Percentiles rank a stretch among this genome's conserved stretches.
Evolutionary conservation across 2,113 vertebrate genomes (phyloP).

Genomic region (Sinocyclocheilus grahami): DNA sequence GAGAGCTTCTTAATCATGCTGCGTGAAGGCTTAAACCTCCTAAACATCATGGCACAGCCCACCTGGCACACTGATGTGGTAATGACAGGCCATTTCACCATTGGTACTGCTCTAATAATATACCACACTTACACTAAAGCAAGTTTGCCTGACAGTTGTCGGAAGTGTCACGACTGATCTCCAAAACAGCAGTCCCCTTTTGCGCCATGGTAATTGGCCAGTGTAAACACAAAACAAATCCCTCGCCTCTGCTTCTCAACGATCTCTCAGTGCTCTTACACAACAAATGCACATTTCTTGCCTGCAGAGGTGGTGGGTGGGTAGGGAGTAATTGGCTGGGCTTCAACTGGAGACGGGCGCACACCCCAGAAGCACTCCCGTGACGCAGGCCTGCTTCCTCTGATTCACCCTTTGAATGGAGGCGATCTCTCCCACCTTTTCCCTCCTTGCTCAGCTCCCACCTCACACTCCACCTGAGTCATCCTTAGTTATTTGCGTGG

Average conservation of each 20-base stretch:
- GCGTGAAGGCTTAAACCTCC: constrained; percentile 28
- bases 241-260: neutral
- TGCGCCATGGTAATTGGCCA: constrained; percentile 48
- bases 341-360: constrained; percentile 45
- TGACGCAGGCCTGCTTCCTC: neutral
- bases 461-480: constrained; percentile 5
- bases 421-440: constrained; percentile 1
- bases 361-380: neutral
- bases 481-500: constrained; percentile 17
- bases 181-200: constrained; percentile 24
- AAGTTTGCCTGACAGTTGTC: neutral
- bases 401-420: constrained; percentile 1
- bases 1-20: constrained; percentile 27
- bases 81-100: constrained; percentile 47
- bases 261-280: neutral
- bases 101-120: constrained; percentile 48
- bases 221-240: constrained; percentile 46
- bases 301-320: constrained; percentile 41
- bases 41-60: neutral
- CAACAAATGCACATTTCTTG: constrained; percentile 35
- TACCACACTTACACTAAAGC: constrained; percentile 31
- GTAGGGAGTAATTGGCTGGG: constrained; percentile 54
- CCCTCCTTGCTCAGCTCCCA: neutral
- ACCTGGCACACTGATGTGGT: constrained; percentile 46
- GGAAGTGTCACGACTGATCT: constrained; percentile 26